Percentiles rank a stretch among this genome's conserved stretches.
phyloP scores from a whole-genome alignment of 2,797 vertebrate genomes.

The Rhinella marina region DNA sequence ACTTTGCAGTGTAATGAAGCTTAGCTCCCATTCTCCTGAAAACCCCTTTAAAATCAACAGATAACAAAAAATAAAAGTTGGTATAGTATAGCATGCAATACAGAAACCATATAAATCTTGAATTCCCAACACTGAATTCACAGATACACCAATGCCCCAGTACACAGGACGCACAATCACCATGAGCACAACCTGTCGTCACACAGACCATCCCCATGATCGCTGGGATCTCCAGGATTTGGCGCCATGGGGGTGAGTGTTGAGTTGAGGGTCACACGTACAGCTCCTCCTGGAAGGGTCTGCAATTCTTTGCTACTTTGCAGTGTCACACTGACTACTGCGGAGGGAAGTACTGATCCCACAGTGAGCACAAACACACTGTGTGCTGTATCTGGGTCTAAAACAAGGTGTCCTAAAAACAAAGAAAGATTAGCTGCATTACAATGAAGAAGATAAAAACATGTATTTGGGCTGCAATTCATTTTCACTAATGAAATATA shows the following conservation, averaged over 20 bases:
- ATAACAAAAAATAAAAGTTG: neutral
- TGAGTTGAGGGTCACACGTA: conserved; percentile 84
- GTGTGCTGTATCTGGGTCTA: conserved; percentile 88
- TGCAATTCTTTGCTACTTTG: conserved; percentile 86
- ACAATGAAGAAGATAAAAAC: neutral
- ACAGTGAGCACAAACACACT: conserved; percentile 87
- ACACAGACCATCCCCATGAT: conserved; percentile 81
- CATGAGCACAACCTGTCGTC: conserved; percentile 88
- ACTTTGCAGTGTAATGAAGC: no score
- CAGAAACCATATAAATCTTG: neutral
- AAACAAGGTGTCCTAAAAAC: conserved; percentile 86
- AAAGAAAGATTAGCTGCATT: neutral
- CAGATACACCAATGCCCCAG: conserved; percentile 37
- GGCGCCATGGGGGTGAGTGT: conserved; percentile 80
- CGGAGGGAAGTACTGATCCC: conserved; percentile 82
- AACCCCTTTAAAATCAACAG: no score
- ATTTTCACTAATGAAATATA: no score
- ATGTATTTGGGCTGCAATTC: neutral
- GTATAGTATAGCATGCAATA: neutral
- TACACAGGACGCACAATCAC: conserved; percentile 73
- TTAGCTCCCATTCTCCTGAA: no score
- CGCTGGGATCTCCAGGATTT: conserved; percentile 71
- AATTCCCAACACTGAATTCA: neutral
- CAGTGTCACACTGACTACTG: conserved; percentile 85
- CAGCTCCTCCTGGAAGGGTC: conserved; percentile 87